Evolutionary conservation across 2,113 vertebrate species (phyloP).

Genomic region (Taurulus bubalis): DNA sequence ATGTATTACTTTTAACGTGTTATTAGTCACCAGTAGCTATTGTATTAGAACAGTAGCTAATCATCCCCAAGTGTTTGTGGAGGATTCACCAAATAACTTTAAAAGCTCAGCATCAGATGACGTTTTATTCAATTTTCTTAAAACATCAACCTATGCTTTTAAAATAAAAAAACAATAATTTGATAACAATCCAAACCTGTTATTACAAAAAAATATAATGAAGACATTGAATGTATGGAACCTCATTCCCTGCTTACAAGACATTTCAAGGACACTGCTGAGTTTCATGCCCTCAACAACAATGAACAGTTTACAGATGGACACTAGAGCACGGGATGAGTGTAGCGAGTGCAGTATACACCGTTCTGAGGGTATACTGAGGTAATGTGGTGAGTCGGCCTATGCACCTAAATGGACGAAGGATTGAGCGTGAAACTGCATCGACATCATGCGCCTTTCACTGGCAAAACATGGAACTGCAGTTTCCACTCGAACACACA

Average conservation of each 20-base stretch:
- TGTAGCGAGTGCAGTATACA: constrained; percentile 43
- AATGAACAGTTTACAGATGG: constrained; percentile 62
- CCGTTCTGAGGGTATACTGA: constrained; percentile 52
- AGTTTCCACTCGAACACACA: constrained; percentile 40
- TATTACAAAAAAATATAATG: constrained; percentile 58
- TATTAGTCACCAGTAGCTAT: background rate
- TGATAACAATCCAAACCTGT: constrained; percentile 71
- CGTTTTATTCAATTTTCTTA: constrained; percentile 79
- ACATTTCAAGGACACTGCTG: constrained; percentile 61
- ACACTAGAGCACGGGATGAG: constrained; percentile 39
- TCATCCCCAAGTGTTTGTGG: background rate
- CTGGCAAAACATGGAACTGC: constrained; percentile 39
- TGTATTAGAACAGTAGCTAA: background rate
- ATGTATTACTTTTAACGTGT: background rate
- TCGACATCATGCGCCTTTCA: constrained; percentile 40
- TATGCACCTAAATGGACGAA: constrained; percentile 37
- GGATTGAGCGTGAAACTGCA: constrained; percentile 49
- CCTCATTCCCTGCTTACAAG: constrained; percentile 62
- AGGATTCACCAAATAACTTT: constrained; percentile 37
- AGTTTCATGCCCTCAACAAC: constrained; percentile 69
- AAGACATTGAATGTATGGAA: constrained; percentile 59
- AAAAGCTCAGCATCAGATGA: constrained; percentile 68
- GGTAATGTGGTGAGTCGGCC: constrained; percentile 47
- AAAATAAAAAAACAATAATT: constrained; percentile 70
- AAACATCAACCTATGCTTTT: constrained; percentile 77